A percentile compares a stretch with the other conserved stretches of the same genome.
Evolutionary conservation across 2,888 invertebrate genomes (phyloP).

Genomic region (Hirtodrosophila duncani): DNA sequence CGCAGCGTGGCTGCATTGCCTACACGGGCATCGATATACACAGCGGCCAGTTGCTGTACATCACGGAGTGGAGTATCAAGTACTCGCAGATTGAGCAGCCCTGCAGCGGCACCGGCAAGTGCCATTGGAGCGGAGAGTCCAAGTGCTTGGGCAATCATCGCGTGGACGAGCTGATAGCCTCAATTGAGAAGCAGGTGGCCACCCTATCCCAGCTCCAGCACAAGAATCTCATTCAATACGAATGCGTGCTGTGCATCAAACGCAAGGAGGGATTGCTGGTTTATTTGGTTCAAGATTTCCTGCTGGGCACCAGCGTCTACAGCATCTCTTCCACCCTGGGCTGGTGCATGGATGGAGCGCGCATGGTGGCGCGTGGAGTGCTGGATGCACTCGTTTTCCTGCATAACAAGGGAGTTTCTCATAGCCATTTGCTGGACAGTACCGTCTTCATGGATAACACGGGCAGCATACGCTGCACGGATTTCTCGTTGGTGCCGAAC

Average conservation of each 20-base stretch:
- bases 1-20: conserved; percentile 85
- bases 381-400: conserved; percentile 87
- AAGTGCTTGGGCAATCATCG: conserved; percentile 76
- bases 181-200: conserved; percentile 88
- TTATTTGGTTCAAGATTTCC: conserved; percentile 85
- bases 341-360: conserved; percentile 79
- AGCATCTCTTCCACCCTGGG: conserved; percentile 75
- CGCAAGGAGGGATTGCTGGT: conserved; percentile 83
- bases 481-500: conserved; percentile 76
- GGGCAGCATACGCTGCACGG: conserved; percentile 79
- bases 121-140: conserved; percentile 72
- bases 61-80: conserved; percentile 87
- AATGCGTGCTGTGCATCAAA: conserved; percentile 83
- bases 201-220: conserved; percentile 85
- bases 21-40: conserved; percentile 87
- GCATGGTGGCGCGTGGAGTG: conserved; percentile 83
- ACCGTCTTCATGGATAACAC: conserved; percentile 85
- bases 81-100: conserved; percentile 76
- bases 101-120: conserved; percentile 73
- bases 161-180: conserved; percentile 74
- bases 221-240: conserved; percentile 86
- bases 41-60: conserved; percentile 84
- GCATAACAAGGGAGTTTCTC: conserved; percentile 89
- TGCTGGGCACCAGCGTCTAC: conserved; percentile 78
- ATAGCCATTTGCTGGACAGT: conserved; percentile 87